Conservation (phyloP, 1,140 invertebrate species). For the Amyelois transitella region DNA sequence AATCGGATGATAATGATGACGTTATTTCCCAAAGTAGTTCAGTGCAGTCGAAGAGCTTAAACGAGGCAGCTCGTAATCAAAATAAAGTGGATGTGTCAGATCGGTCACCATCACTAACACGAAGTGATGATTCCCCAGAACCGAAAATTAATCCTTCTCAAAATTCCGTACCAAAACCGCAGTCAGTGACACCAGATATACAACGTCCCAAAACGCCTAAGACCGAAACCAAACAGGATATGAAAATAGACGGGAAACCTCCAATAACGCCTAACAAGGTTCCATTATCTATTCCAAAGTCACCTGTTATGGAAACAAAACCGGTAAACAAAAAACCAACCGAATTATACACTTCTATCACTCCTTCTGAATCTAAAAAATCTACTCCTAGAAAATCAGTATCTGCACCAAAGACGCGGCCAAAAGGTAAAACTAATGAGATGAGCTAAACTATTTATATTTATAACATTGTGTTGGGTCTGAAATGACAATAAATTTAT, state of each 20-base stretch:
- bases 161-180: constrained; percentile 38
- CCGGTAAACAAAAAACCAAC: constrained; percentile 41
- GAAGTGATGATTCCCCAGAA: constrained; percentile 71
- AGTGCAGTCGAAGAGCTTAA: constrained; percentile 21
- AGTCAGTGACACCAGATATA: constrained; percentile 45
- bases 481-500: constrained; percentile 3
- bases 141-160: constrained; percentile 45
- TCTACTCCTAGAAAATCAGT: constrained; percentile 51
- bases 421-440: constrained; percentile 56
- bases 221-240: constrained; percentile 35
- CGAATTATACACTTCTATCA: constrained; percentile 40
- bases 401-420: constrained; percentile 50
- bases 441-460: constrained; percentile 36
- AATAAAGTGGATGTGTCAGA: constrained; percentile 56
- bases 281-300: constrained; percentile 26
- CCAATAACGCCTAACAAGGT: constrained; percentile 28
- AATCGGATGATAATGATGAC: constrained; percentile 62
- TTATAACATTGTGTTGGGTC: not conserved
- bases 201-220: constrained; percentile 63
- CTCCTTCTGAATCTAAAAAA: constrained; percentile 44
- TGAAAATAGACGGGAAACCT: constrained; percentile 29
- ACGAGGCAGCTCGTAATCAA: constrained; percentile 23
- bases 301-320: constrained; percentile 37
- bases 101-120: constrained; percentile 68
- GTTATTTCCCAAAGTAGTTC: constrained; percentile 57